A percentile compares a stretch with the other conserved stretches of the same genome.
Evolutionary conservation across 2,113 vertebrate genomes (phyloP).

Genomic region (Ramphastos sulfuratus): DNA sequence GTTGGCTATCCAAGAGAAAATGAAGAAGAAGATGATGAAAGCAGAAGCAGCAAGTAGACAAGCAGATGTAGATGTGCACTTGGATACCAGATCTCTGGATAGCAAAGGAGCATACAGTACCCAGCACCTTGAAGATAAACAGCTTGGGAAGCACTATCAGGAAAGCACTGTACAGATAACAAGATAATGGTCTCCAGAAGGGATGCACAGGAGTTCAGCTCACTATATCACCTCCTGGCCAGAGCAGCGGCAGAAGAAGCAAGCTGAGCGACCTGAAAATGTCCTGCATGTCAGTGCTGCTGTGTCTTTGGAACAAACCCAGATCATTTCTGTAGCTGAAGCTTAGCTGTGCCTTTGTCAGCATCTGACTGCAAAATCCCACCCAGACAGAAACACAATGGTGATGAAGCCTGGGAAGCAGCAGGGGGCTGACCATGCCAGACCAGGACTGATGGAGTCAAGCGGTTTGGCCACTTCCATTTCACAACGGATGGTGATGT

Average conservation of each 20-base stretch:
- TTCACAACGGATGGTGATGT: constrained; percentile 66
- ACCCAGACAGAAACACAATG: constrained; percentile 71
- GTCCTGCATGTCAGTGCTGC: background rate
- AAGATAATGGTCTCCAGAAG: constrained; percentile 59
- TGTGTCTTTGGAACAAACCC: background rate
- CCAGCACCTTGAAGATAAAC: constrained; percentile 25
- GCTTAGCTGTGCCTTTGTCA: constrained; percentile 49
- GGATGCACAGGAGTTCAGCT: constrained; percentile 50
- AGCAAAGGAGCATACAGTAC: constrained; percentile 73
- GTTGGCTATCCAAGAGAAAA: constrained; percentile 71
- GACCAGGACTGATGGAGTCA: constrained; percentile 68
- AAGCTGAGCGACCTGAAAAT: constrained; percentile 6
- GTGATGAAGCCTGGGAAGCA: constrained; percentile 70
- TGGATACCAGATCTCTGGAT: constrained; percentile 74
- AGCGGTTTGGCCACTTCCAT: constrained; percentile 53
- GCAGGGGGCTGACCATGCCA: constrained; percentile 62
- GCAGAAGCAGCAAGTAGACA: constrained; percentile 73
- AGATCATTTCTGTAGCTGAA: constrained; percentile 32
- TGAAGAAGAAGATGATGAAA: constrained; percentile 77
- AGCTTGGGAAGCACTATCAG: constrained; percentile 36
- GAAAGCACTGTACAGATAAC: constrained; percentile 37
- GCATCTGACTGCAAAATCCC: constrained; percentile 42
- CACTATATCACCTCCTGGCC: background rate
- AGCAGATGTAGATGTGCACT: constrained; percentile 68
- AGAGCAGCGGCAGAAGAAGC: constrained; percentile 59